These are phyloP conservation scores for Geopemphigus sp. DNA, from an alignment of 1,140 invertebrate genomes.

Conservation along the genomic window DNA sequence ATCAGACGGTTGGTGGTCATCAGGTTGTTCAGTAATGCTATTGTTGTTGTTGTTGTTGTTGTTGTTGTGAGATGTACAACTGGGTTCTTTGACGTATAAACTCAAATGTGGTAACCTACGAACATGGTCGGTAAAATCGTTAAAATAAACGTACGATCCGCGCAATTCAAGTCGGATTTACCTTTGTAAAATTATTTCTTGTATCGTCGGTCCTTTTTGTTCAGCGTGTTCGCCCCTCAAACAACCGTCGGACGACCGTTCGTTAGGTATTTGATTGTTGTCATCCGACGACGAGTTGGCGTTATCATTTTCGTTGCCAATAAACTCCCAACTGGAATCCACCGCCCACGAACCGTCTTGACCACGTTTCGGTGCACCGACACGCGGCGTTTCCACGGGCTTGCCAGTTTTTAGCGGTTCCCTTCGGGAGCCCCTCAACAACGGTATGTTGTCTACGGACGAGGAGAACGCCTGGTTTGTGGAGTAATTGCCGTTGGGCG, in stretches of 20 bases:
- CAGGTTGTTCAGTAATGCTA: conserved; percentile 3
- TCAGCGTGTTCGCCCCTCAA: not conserved
- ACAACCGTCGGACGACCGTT: not conserved
- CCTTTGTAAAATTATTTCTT: conserved; percentile 49
- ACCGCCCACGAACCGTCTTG: conserved; percentile 74
- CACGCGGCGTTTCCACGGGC: conserved; percentile 68
- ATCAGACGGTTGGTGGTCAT: conserved; percentile 9
- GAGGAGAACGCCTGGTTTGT: conserved; percentile 60
- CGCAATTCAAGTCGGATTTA: not conserved
- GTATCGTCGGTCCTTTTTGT: conserved; percentile 32
- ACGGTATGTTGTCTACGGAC: conserved; percentile 64
- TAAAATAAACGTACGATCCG: not conserved
- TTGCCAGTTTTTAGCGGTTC: conserved; percentile 58
- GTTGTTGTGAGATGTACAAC: not conserved
- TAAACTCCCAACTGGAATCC: conserved; percentile 84
- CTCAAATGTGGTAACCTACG: conserved; percentile 35
- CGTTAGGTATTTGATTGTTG: not conserved
- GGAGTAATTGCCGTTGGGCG: conserved; percentile 39
- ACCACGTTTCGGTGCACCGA: conserved; percentile 54
- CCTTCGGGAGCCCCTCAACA: conserved; percentile 26
- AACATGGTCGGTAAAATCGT: conserved; percentile 17
- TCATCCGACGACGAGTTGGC: not conserved
- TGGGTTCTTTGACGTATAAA: conserved; percentile 36
- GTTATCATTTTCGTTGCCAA: conserved; percentile 61
- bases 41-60: not conserved